phyloP scores from a whole-genome alignment of 2,113 vertebrate genomes.

The Leptobrachium leishanense region DNA sequence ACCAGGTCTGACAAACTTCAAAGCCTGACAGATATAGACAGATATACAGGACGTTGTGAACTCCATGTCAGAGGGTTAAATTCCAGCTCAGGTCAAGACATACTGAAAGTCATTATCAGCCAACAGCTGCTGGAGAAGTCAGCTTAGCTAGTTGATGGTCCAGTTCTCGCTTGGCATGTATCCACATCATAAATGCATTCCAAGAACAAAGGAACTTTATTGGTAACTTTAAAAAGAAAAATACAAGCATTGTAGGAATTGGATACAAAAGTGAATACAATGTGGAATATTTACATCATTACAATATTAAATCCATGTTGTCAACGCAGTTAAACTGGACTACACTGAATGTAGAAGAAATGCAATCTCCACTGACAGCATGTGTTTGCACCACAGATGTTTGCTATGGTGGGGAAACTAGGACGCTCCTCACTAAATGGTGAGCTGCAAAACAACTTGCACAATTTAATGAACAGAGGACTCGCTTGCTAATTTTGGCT shows the following conservation, averaged over 20 bases:
- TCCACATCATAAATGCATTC: slow-evolving; percentile 37
- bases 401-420: too few relatives aligned
- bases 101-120: slow-evolving; percentile 44
- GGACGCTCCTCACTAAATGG: too few relatives aligned
- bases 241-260: slow-evolving; percentile 11
- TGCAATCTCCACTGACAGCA: not conserved
- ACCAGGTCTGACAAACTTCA: slow-evolving; percentile 30
- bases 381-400: not conserved
- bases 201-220: slow-evolving; percentile 30
- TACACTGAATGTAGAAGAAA: not conserved
- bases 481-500: too few relatives aligned
- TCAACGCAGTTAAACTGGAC: slow-evolving; percentile 5
- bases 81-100: slow-evolving; percentile 38
- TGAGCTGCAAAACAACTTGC: too few relatives aligned
- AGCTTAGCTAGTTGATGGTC: slow-evolving; percentile 47
- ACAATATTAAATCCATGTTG: slow-evolving; percentile 28
- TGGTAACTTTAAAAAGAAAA: slow-evolving; percentile 14
- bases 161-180: slow-evolving; percentile 42
- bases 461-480: too few relatives aligned
- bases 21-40: slow-evolving; percentile 41
- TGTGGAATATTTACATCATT: slow-evolving; percentile 32
- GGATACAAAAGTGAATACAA: slow-evolving; percentile 13
- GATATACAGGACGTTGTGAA: slow-evolving; percentile 29
- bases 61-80: slow-evolving; percentile 32
- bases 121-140: slow-evolving; percentile 38